Evolutionary conservation across 2,113 vertebrate species (phyloP), one percentile per base, ranked within the genome.

Genomic region (Phaetusa simplex): DNA sequence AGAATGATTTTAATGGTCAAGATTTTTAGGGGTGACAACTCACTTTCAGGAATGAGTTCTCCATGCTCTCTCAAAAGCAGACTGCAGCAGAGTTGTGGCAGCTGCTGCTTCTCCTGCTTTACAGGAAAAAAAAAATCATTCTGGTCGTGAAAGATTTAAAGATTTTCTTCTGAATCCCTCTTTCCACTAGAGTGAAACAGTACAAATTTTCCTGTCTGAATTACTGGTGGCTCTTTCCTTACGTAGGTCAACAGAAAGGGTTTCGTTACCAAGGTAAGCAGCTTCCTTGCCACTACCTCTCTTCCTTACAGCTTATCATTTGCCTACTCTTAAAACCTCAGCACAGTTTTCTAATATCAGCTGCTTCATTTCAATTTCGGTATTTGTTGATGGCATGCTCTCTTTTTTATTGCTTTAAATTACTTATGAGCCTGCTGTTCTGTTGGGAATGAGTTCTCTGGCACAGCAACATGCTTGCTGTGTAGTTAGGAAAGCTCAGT

Each of bases 401-500:
- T 53, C 82, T 66, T 71, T 72, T 45, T 6, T 5, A 38, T 55
- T 64, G 71, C n/a, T 95, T 79, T 70, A 38, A 59, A 73, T 86
- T 77, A 40, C 86, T 65, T 47, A 9, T 0, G 4, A 59, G 47
- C 52, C 26, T 43, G 55, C 65, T 0, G 0, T 85, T 95, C 84
- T 86, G 74, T 47, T 43, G 74, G 66, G 74, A 85, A 23, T 0
- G 7, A 27, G 23, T 45, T 87, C 69, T 74, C 32, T 38, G 43
- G 17, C 70, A 49, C 72, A 61, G 61, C 66, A 76, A 11, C 2
- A 0, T 8, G 34, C 82, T 93, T 7, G 0, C 65, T 84, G 22
- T 16, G 6, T 62, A 45, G 34, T 58, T 90, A 62, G 53, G 81
- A 97, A 93, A 96, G 92, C 94, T 80, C 84, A 90, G 81, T 91